A percentile compares a stretch with the other conserved stretches of the same genome.
These are phyloP conservation scores for Acanthurus tractus DNA, from an alignment of 2,797 vertebrate species.

Conservation along the genomic window DNA sequence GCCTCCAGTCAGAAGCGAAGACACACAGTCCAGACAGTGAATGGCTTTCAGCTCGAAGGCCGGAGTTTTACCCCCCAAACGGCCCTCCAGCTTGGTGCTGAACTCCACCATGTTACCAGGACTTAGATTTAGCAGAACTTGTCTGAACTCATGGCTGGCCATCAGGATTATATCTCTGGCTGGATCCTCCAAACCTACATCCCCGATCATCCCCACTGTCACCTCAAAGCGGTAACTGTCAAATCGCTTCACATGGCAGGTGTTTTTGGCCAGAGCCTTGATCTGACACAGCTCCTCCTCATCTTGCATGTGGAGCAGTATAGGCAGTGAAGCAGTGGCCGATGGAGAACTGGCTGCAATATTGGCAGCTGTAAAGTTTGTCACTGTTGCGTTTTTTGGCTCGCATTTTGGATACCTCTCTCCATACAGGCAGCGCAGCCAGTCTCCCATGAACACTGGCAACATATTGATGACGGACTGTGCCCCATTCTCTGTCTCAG, in stretches of 20 bases:
- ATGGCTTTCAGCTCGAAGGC: constrained; percentile 96
- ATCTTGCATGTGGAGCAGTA: constrained; percentile 79
- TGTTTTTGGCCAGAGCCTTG: constrained; percentile 90
- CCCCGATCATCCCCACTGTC: constrained; percentile 89
- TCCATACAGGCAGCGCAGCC: constrained; percentile 96
- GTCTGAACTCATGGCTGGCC: constrained; percentile 94
- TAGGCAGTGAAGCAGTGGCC: constrained; percentile 6
- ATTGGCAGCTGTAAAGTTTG: constrained; percentile 51
- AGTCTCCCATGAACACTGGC: constrained; percentile 91
- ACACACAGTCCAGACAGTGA: constrained; percentile 92
- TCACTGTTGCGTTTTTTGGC: constrained; percentile 77
- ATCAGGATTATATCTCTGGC: constrained; percentile 91
- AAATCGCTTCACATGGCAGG: constrained; percentile 95
- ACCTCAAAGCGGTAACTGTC: constrained; percentile 95
- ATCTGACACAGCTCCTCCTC: constrained; percentile 94
- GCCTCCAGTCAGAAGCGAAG: constrained; percentile 84
- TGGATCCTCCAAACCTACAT: constrained; percentile 80
- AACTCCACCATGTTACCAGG: constrained; percentile 94
- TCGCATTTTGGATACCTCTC: constrained; percentile 93
- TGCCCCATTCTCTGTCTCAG: constrained; percentile 94
- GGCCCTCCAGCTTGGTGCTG: constrained; percentile 95
- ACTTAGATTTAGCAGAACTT: constrained; percentile 90
- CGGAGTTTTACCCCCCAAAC: constrained; percentile 91
- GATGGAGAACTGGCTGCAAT: constrained; percentile 13
- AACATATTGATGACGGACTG: constrained; percentile 94